Base-by-base conservation (phyloP, 2,888 invertebrate genomes). In the Cybosia mesomella region DNA sequence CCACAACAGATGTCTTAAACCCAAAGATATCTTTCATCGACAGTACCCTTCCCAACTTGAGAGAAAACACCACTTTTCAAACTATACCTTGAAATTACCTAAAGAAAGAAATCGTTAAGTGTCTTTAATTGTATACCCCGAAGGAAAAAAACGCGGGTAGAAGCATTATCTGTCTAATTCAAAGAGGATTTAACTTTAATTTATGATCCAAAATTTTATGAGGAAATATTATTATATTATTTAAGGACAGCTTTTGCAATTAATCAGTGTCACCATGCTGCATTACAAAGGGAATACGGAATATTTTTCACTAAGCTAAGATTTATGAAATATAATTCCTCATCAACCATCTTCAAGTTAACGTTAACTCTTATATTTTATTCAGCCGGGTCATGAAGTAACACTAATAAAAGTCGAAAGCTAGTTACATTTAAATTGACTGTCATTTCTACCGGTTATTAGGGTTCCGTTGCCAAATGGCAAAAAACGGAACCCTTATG, bases 151-250 rank as follows among this genome's bases (percentile, higher is more conserved):
- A 18, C n/a, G 36, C 3, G 24, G 57, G 39, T 62, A 49, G 10
- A 34, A 59, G n/a, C 60, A 57, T 66, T 67, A 65, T 62, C 58
- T 57, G 22, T 15, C 24, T 54, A 53, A 61, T 66, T 61, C 64
- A 61, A 70, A 67, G 58, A 58, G 64, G 67, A 68, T 68, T 73
- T 64, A 64, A 63, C 39, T 62, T 68, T 66, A 70, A 73, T 70
- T 73, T 73, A 73, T 70, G 66, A 64, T 68, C 61, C 58, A 34
- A 66, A 59, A 70, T 59, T 67, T 58, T 63, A 53, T 49, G 24
- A 60, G 58, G 36, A 60, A 68, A 70, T 70, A 66, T 58, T 57
- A 55, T 49, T n/a, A 49, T 49, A 49, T n/a, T n/a, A 49, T 36
- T 58, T 62, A 65, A 60, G 63, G 65, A 64, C 60, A 67, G 63